Conservation (phyloP, 2,888 invertebrate species). For the Galeopsomyia nigrocyanea region DNA sequence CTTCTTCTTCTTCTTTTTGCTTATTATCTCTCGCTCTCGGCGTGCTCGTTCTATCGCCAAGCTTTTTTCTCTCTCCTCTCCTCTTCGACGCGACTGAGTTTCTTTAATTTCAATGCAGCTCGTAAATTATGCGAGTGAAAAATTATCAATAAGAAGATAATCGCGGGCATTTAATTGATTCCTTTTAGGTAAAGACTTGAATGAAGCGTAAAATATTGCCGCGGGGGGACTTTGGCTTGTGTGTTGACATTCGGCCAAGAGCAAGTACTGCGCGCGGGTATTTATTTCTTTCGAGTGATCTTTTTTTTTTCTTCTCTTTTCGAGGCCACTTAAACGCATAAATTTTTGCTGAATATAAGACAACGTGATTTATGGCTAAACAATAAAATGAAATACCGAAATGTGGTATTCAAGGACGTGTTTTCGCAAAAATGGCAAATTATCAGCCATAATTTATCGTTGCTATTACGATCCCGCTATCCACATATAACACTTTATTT, state of each 20-base stretch:
- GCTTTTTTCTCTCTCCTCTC: conserved; percentile 22
- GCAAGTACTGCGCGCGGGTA: conserved; percentile 1
- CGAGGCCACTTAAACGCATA: conserved; percentile 13
- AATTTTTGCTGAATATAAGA: conserved; percentile 33
- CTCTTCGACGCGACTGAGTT: conserved; percentile 14
- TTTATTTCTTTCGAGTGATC: background rate
- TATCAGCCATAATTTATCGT: background rate
- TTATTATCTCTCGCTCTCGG: conserved; percentile 5
- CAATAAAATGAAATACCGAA: background rate
- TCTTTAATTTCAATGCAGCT: conserved; percentile 23
- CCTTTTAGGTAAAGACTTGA: conserved; percentile 20
- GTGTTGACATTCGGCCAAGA: conserved; percentile 36
- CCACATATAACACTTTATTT: background rate
- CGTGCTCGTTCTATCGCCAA: conserved; percentile 23
- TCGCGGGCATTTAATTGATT: conserved; percentile 43
- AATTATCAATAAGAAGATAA: conserved; percentile 46
- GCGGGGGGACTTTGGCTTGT: background rate
- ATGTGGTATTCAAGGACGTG: background rate
- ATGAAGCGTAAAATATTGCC: conserved; percentile 35
- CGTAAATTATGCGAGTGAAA: conserved; percentile 39
- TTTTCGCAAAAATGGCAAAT: background rate
- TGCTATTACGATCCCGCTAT: background rate
- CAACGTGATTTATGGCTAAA: conserved; percentile 24
- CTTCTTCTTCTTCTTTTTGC: conserved; percentile 31
- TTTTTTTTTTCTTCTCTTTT: conserved; percentile 5